phyloP scores from a whole-genome alignment of 2,888 invertebrate species.

The Rhaphigaster nebulosa region DNA sequence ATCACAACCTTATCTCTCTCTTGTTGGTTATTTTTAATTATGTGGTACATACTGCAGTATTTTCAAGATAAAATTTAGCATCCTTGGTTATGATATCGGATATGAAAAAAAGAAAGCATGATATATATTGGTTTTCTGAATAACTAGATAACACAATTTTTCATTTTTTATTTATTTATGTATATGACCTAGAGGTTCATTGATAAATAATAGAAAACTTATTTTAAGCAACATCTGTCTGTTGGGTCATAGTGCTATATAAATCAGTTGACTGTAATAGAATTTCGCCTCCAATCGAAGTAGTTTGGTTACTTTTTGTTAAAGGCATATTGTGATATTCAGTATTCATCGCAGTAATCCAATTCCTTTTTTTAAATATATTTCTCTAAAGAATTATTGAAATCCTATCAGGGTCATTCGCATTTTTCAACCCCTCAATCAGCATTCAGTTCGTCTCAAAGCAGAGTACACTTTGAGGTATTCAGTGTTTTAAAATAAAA shows the following conservation, averaged over 20 bases:
- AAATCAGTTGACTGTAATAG: background rate
- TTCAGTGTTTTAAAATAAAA: no score
- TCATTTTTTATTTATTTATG: background rate
- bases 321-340: no score
- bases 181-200: background rate
- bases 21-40: slow-evolving; percentile 23
- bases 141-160: background rate
- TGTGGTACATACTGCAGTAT: background rate
- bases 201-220: background rate
- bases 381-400: no score
- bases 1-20: background rate
- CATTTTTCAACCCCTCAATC: no score
- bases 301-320: no score
- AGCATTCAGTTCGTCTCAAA: no score
- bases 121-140: background rate
- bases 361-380: no score
- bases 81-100: background rate
- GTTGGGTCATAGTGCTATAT: background rate
- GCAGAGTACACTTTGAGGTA: no score
- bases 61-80: background rate
- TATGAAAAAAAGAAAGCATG: background rate
- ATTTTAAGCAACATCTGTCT: background rate
- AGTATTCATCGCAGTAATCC: no score
- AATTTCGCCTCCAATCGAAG: no score
- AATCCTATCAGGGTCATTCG: no score